Percentiles rank a stretch among this genome's conserved stretches.
These are phyloP conservation scores for Idaea straminata DNA, from an alignment of 2,888 invertebrate species.

Conservation along the genomic window DNA sequence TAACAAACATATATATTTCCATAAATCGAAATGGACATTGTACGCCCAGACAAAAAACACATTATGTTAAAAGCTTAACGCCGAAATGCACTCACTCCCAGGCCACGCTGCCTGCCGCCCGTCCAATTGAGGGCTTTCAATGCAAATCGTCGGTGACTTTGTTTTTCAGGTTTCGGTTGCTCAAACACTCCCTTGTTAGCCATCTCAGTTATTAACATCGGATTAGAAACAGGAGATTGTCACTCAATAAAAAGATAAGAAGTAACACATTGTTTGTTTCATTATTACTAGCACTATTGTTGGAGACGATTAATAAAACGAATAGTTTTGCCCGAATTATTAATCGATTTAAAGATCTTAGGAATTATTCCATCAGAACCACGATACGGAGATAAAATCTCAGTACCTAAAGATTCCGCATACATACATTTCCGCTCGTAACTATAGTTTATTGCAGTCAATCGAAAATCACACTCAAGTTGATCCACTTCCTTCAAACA, in stretches of 20 bases:
- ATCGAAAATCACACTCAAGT: not conserved
- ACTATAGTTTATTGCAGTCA: not conserved
- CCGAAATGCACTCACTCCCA: constrained; percentile 54
- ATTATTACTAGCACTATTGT: too few relatives aligned
- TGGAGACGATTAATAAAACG: too few relatives aligned
- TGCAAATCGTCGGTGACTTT: constrained; percentile 46
- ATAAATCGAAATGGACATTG: not conserved
- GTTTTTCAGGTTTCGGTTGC: constrained; percentile 17
- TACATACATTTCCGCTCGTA: too few relatives aligned
- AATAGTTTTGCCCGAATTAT: too few relatives aligned
- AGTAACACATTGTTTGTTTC: too few relatives aligned
- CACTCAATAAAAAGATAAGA: too few relatives aligned
- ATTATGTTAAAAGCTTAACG: constrained; percentile 52
- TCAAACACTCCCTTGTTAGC: not conserved
- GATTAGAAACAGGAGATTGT: too few relatives aligned
- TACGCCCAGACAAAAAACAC: constrained; percentile 25
- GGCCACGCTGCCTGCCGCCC: constrained; percentile 35
- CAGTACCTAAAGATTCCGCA: too few relatives aligned
- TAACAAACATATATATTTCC: not conserved
- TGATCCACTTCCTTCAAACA: not conserved
- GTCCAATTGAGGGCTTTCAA: constrained; percentile 48
- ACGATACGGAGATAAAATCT: too few relatives aligned
- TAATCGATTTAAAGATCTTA: too few relatives aligned
- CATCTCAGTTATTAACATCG: too few relatives aligned
- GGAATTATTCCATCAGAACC: too few relatives aligned